Conservation (phyloP, 2,113 vertebrate genomes). For the Menura novaehollandiae region DNA sequence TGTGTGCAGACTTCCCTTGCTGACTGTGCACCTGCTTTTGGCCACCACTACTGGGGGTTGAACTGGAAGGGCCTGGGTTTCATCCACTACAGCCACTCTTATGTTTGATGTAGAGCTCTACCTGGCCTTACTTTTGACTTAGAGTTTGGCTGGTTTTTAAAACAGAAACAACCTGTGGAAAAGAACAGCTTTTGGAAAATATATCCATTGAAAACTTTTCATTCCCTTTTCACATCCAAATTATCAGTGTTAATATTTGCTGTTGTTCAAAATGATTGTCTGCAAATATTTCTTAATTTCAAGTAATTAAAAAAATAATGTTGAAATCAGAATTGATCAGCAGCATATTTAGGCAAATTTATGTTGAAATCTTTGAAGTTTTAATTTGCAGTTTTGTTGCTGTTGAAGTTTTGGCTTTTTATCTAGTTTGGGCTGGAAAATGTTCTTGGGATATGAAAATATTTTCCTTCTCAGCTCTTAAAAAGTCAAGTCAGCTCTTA, state of each 20-base stretch:
- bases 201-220: not conserved
- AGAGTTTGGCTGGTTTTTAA: not conserved
- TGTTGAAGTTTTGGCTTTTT: not conserved
- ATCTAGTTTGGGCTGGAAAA: not conserved
- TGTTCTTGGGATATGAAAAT: not conserved
- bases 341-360: not conserved
- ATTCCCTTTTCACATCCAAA: not conserved
- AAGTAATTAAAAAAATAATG: not conserved
- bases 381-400: not conserved
- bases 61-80: not conserved
- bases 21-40: not conserved
- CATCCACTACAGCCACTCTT: not conserved
- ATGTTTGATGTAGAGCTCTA: not conserved
- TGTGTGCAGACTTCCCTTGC: not conserved
- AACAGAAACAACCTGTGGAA: not conserved
- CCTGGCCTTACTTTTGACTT: not conserved
- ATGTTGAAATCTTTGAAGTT: not conserved
- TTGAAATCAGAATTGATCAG: not conserved
- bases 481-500: not conserved
- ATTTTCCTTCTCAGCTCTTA: not conserved
- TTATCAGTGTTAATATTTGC: not conserved
- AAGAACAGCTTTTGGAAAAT: not conserved
- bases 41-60: not conserved
- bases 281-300: not conserved
- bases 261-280: not conserved